Evolutionary conservation across 2,797 vertebrate genomes (phyloP).

Genomic region (Tragopan temminckii): DNA sequence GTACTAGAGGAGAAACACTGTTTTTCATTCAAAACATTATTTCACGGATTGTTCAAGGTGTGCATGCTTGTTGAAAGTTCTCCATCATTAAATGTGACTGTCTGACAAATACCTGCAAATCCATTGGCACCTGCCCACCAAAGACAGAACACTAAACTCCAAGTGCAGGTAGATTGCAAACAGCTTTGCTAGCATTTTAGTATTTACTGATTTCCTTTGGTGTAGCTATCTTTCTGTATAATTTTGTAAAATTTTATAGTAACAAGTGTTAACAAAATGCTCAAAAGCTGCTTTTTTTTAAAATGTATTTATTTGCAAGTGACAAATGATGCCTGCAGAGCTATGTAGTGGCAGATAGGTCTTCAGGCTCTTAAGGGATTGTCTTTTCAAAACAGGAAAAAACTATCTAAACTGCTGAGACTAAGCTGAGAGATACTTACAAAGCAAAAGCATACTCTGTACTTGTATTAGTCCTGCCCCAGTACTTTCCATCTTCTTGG

Average conservation of each 20-base stretch:
- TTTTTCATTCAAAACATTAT: background rate
- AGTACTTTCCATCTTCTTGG: background rate
- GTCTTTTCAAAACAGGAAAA: background rate
- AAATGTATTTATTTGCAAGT: background rate
- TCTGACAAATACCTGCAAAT: background rate
- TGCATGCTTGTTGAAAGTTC: background rate
- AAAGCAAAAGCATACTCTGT: background rate
- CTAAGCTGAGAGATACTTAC: background rate
- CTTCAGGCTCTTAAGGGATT: background rate
- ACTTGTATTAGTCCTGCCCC: accelerated
- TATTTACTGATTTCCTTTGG: background rate
- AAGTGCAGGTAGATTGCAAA: background rate
- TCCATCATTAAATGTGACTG: background rate
- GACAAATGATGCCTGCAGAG: background rate
- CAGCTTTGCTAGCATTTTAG: background rate
- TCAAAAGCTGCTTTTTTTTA: background rate
- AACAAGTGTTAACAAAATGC: background rate
- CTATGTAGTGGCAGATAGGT: background rate
- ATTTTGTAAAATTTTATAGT: background rate
- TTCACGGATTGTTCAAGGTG: background rate
- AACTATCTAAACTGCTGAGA: background rate
- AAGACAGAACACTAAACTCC: background rate
- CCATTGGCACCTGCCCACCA: background rate
- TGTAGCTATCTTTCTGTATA: background rate
- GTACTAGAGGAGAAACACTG: background rate